Conservation (phyloP, 2,888 invertebrate genomes). For the Rhodophaea formosa region DNA sequence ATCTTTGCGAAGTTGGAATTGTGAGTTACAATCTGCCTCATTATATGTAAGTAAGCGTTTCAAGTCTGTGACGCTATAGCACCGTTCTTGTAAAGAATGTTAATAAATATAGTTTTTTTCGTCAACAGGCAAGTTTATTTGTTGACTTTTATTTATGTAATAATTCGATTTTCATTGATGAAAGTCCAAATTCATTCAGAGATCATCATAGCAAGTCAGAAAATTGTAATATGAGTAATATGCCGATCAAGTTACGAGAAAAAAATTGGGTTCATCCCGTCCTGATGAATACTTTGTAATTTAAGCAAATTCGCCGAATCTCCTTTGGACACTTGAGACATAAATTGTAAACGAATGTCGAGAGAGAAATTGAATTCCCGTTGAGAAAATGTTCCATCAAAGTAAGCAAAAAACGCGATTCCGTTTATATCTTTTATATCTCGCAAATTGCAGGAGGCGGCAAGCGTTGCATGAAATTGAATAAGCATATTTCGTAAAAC, state of each 20-base stretch:
- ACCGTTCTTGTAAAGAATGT: no score
- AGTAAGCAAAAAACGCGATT: conserved; percentile 81
- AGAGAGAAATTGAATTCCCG: conserved; percentile 77
- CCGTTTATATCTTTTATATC: conserved; percentile 82
- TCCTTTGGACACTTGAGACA: conserved; percentile 50
- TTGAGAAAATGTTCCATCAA: conserved; percentile 79
- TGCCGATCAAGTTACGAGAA: conserved; percentile 21
- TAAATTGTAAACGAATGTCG: conserved; percentile 72
- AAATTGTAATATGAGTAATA: conserved; percentile 53
- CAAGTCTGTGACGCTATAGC: no score
- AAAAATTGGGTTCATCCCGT: background rate
- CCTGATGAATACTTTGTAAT: conserved; percentile 8
- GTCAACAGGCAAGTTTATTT: no score
- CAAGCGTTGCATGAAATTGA: conserved; percentile 82
- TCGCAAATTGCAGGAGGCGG: conserved; percentile 82
- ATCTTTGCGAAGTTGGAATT: no score
- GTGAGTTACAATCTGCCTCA: no score
- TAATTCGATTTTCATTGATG: no score
- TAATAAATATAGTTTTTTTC: no score
- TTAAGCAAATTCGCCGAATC: conserved; percentile 11
- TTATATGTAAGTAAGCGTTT: no score
- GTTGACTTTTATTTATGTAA: no score
- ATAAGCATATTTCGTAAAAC: conserved; percentile 82
- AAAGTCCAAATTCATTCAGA: no score
- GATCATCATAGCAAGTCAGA: conserved; percentile 29